Percentiles rank a stretch among this genome's conserved stretches.
These are phyloP conservation scores for Sylvicola cinctus DNA, from an alignment of 2,888 invertebrate species.

Conservation along the genomic window DNA sequence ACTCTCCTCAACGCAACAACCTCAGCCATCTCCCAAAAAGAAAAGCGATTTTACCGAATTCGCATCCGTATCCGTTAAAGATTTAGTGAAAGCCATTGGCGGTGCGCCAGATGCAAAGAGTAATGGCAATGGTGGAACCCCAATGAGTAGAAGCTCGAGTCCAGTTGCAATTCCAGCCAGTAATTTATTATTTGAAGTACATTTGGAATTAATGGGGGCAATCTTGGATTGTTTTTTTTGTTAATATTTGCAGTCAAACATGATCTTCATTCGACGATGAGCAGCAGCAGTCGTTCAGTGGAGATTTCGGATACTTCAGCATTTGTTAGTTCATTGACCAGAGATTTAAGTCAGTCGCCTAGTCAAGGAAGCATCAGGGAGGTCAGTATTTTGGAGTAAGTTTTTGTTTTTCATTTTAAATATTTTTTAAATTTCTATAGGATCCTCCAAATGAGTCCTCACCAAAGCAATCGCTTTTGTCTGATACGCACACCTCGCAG, in stretches of 20 bases:
- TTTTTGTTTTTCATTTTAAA: neutral
- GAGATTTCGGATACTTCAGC: constrained; percentile 36
- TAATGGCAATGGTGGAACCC: constrained; percentile 60
- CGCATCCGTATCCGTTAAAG: constrained; percentile 37
- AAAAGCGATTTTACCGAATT: constrained; percentile 26
- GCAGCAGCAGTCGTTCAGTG: constrained; percentile 15
- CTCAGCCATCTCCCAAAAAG: constrained; percentile 1
- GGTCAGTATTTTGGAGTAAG: constrained; percentile 5
- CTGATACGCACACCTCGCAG: constrained; percentile 16
- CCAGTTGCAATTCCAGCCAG: constrained; percentile 36
- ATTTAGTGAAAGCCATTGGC: constrained; percentile 50
- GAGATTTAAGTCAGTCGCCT: constrained; percentile 37
- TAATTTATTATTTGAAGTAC: constrained; percentile 12
- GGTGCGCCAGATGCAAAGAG: constrained; percentile 36
- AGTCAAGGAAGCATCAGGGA: constrained; percentile 21
- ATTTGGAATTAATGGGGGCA: neutral
- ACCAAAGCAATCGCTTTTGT: constrained; percentile 5
- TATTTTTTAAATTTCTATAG: constrained; percentile 4
- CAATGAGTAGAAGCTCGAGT: constrained; percentile 35
- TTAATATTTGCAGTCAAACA: constrained; percentile 6
- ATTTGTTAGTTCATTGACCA: constrained; percentile 35
- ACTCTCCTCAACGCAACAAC: constrained; percentile 2
- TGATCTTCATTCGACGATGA: constrained; percentile 7
- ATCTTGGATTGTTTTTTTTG: constrained; percentile 1
- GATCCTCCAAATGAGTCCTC: constrained; percentile 7